Evolutionary conservation across 2,113 vertebrate genomes (phyloP).

Genomic region (Plecturocebus donacophilus): DNA sequence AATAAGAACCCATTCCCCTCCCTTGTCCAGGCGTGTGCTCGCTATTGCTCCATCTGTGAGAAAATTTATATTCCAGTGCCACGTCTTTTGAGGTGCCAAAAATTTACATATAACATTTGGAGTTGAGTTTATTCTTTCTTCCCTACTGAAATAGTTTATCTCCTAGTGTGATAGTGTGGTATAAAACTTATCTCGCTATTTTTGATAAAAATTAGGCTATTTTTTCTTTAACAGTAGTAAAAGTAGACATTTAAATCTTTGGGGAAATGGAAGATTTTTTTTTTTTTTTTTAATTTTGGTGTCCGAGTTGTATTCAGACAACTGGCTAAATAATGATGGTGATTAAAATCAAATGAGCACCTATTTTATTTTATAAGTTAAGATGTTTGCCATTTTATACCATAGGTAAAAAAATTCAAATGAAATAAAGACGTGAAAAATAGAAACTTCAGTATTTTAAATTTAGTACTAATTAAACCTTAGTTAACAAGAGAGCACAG

Average conservation of each 20-base stretch:
- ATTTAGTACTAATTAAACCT: background rate
- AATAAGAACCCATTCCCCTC: too few species aligned
- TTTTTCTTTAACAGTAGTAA: background rate
- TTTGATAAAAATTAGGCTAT: background rate
- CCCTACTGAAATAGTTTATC: background rate
- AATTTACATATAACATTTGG: too few species aligned
- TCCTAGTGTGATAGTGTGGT: background rate
- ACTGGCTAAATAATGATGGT: background rate
- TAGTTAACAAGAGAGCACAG: background rate
- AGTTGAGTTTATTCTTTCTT: background rate
- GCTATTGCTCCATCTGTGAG: too few species aligned
- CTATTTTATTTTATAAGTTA: background rate
- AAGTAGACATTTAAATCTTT: background rate
- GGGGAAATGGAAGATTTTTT: background rate
- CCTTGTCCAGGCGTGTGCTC: too few species aligned
- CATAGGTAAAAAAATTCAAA: background rate
- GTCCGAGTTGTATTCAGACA: background rate
- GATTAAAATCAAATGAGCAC: background rate
- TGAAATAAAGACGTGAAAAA: slow-evolving; percentile 5
- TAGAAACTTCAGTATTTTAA: background rate
- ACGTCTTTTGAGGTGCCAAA: too few species aligned
- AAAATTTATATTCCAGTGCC: too few species aligned
- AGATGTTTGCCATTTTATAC: background rate
- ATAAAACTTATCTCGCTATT: background rate
- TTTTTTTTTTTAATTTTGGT: background rate